Evolutionary conservation across 1,140 invertebrate species (phyloP), one percentile per base, ranked within the genome.

Genomic region (Batillaria attramentaria): DNA sequence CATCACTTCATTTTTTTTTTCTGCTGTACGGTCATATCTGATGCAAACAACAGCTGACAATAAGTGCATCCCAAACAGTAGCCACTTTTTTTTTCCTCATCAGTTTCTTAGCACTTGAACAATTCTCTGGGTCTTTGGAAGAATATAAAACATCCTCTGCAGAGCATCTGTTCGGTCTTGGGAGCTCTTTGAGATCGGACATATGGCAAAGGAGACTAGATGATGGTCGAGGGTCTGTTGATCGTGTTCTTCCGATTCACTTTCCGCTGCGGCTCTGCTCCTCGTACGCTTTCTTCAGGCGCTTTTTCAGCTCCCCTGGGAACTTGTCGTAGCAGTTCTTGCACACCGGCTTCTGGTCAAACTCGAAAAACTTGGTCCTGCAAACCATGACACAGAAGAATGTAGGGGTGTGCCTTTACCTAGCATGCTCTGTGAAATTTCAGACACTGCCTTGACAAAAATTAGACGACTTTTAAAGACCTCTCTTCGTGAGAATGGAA

Each of bases 321-420:
- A 99, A 98, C 87, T 96, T 96, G 84, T 99, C 98, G 91, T 99
- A 99, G 90, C 98, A 99, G 87, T 97, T 96, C 92, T 99, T 99
- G 92, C 98, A 99, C 1, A 98, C 98, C 35, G 98, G 98, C 87
- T 97, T 97, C 91, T 99, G 93, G 92, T 99, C 98, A 90, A 98
- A 97, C 92, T 99, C 98, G 91, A 98, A 99, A 91, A 99, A 99
- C 92, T 99, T 99, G 8, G 97, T 98, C 84, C 93, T 93, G 83
- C 60, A 85, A 70, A 78, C 41, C 68, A 50, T 50, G 10, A 50
- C 46, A 50, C 46, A 50, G 24, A 50, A 50, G 24, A 50, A 50
- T n/a, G n/a, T n/a, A n/a, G n/a, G n/a, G n/a, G n/a, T n/a, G n/a
- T n/a, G n/a, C n/a, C n/a, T n/a, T n/a, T n/a, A n/a, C n/a, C n/a